These are phyloP conservation scores for Lerista edwardsae DNA, from an alignment of 2,797 vertebrate species.

Conservation along the genomic window DNA sequence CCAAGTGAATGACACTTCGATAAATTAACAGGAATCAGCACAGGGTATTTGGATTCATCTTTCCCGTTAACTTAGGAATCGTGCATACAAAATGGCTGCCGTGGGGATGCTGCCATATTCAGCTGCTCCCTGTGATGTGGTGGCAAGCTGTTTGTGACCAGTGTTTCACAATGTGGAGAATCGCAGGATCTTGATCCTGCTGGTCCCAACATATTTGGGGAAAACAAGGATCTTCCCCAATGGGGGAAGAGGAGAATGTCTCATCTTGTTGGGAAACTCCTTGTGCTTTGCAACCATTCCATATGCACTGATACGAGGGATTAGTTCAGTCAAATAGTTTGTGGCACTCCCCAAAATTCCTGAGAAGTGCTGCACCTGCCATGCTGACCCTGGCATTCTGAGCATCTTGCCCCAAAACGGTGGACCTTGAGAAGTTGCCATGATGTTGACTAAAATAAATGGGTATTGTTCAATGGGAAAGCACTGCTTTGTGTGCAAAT, in stretches of 20 bases:
- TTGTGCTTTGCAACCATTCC: neutral
- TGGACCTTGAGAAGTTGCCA: neutral
- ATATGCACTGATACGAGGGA: neutral
- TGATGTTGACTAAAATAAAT: neutral
- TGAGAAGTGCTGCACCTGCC: neutral
- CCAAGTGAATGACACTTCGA: conserved; percentile 32
- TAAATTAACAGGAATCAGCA: conserved; percentile 25
- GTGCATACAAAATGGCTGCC: conserved; percentile 17
- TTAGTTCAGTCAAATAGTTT: neutral
- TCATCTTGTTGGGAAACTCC: neutral
- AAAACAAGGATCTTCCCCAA: no score
- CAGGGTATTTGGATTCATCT: conserved; percentile 33
- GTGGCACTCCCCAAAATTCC: neutral
- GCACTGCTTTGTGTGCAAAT: no score
- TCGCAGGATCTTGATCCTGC: neutral
- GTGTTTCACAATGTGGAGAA: neutral
- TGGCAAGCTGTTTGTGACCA: neutral
- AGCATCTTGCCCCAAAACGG: neutral
- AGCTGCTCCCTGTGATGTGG: neutral
- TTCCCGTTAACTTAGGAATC: neutral
- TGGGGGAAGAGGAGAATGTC: neutral
- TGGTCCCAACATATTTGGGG: neutral
- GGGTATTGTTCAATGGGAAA: no score
- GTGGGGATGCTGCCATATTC: conserved; percentile 4
- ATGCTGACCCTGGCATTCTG: neutral